Percentiles rank a stretch among this genome's conserved stretches.
phyloP scores from a whole-genome alignment of 2,797 vertebrate genomes.

The Rhadinocentrus ornatus region DNA sequence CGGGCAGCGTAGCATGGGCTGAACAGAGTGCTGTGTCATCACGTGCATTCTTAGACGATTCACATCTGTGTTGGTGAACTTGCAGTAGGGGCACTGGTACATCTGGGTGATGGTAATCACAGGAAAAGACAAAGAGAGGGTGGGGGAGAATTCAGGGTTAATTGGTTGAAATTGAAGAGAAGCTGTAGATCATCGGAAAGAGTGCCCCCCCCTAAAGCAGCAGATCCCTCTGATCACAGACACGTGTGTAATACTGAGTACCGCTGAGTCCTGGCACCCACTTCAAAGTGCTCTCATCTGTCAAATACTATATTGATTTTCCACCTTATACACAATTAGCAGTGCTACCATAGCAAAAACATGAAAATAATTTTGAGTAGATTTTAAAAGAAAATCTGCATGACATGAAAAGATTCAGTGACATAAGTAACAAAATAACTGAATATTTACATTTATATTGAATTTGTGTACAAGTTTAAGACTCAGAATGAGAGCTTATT shows the following conservation, averaged over 20 bases:
- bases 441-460: constrained; percentile 60
- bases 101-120: constrained; percentile 79
- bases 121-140: constrained; percentile 13
- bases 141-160: constrained; percentile 41
- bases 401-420: constrained; percentile 63
- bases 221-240: constrained; percentile 75
- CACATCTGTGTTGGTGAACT: constrained; percentile 95
- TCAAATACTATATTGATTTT: constrained; percentile 86
- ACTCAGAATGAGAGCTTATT: constrained; percentile 66
- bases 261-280: constrained; percentile 73
- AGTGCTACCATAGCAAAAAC: constrained; percentile 74
- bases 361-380: constrained; percentile 72
- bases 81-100: constrained; percentile 99
- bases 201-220: constrained; percentile 52
- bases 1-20: constrained; percentile 97
- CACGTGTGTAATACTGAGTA: constrained; percentile 73
- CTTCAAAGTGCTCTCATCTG: constrained; percentile 85
- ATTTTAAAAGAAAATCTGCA: constrained; percentile 59
- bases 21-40: constrained; percentile 99
- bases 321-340: constrained; percentile 85
- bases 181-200: constrained; percentile 49
- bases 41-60: constrained; percentile 98
- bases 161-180: constrained; percentile 57
- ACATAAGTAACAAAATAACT: constrained; percentile 56
- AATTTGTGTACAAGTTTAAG: constrained; percentile 59